phyloP scores from a whole-genome alignment of 2,797 vertebrate genomes.

The Natrix natrix region DNA sequence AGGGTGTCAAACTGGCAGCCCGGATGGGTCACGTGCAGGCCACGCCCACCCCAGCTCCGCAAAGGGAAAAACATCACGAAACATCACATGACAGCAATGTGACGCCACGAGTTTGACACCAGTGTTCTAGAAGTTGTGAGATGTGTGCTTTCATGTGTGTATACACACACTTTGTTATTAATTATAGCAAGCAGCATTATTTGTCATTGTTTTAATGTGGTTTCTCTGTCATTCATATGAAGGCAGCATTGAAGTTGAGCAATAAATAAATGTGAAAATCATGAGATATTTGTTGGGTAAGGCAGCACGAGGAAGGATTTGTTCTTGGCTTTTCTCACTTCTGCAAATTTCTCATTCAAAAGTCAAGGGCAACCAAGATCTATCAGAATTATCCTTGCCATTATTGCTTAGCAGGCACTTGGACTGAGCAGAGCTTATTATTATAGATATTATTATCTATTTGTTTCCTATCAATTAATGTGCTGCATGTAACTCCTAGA shows the following conservation, averaged over 20 bases:
- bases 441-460: background rate
- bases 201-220: background rate
- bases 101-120: too few species aligned
- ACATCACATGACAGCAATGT: too few species aligned
- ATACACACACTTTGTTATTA: background rate
- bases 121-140: background rate
- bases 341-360: background rate
- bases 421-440: background rate
- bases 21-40: too few species aligned
- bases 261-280: background rate
- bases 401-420: background rate
- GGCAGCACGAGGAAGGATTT: background rate
- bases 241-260: background rate
- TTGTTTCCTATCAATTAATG: background rate
- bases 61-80: too few species aligned
- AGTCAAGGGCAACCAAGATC: background rate
- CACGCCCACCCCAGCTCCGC: too few species aligned
- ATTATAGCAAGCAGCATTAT: background rate
- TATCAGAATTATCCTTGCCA: background rate
- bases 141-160: background rate
- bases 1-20: too few species aligned
- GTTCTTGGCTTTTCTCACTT: too few species aligned
- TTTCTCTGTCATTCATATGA: background rate
- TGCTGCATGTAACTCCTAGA: background rate
- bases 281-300: background rate